Conservation (phyloP, 2,113 vertebrate species). For the Odocoileus hemionus region DNA sequence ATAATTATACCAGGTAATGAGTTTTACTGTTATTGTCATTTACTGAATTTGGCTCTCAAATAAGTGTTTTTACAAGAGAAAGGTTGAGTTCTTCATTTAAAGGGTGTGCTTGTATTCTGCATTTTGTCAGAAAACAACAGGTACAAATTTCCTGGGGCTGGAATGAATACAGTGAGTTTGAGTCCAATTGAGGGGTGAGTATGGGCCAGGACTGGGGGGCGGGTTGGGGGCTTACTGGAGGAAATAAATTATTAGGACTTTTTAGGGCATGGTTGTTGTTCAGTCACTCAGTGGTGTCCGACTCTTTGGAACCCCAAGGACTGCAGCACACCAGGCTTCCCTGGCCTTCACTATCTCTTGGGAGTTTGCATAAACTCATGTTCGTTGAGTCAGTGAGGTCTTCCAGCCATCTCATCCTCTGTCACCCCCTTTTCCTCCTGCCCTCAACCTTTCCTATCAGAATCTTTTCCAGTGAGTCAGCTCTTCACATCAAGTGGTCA, state of each 20-base stretch:
- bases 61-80: neutral
- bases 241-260: neutral
- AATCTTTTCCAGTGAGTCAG: neutral
- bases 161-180: neutral
- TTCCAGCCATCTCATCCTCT: neutral
- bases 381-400: accelerated
- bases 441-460: neutral
- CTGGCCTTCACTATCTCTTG: neutral
- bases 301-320: neutral
- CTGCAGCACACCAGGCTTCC: neutral
- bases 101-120: neutral
- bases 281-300: neutral
- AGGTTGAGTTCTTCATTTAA: neutral
- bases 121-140: neutral
- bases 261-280: neutral
- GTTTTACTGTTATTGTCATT: neutral
- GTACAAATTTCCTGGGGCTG: neutral
- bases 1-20: too few species aligned
- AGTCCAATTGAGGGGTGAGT: neutral
- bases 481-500: neutral
- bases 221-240: neutral
- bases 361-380: neutral
- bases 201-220: accelerated
- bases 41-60: neutral
- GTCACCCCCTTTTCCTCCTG: neutral